A percentile compares a stretch with the other conserved stretches of the same genome.
These are phyloP conservation scores for Phrynosoma blainvillii DNA, from an alignment of 2,113 vertebrate species.

Conservation along the genomic window DNA sequence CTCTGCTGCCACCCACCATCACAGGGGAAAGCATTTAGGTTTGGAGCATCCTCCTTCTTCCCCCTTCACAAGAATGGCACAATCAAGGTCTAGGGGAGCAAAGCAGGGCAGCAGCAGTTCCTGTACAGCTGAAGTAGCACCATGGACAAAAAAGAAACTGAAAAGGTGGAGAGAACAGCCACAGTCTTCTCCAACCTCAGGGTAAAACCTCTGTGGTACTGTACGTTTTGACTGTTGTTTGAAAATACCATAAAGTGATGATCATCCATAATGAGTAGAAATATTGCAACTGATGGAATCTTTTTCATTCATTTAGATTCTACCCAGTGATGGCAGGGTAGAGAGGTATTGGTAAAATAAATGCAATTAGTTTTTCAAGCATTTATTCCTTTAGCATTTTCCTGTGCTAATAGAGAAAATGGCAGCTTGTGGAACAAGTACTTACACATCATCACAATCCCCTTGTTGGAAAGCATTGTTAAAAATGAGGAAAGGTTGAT, in stretches of 20 bases:
- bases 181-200: no score
- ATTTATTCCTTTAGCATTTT: neutral
- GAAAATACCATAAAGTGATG: neutral
- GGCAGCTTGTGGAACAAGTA: neutral
- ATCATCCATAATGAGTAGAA: neutral
- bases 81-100: no score
- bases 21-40: no score
- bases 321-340: neutral
- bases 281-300: neutral
- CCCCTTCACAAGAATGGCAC: no score
- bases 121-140: no score
- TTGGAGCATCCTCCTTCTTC: no score
- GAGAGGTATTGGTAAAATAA: neutral
- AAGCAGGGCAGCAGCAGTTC: no score
- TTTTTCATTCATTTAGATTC: neutral
- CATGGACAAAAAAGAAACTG: no score
- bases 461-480: slow-evolving; percentile 17
- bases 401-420: neutral
- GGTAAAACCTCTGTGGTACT: neutral
- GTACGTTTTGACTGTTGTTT: neutral
- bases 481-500: slow-evolving; percentile 6
- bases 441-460: slow-evolving; percentile 6
- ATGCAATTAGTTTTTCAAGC: neutral
- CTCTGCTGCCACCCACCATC: no score
- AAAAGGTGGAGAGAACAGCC: no score